These are phyloP conservation scores for Brachyopa scutellaris DNA, from an alignment of 2,888 invertebrate genomes.

Conservation along the genomic window DNA sequence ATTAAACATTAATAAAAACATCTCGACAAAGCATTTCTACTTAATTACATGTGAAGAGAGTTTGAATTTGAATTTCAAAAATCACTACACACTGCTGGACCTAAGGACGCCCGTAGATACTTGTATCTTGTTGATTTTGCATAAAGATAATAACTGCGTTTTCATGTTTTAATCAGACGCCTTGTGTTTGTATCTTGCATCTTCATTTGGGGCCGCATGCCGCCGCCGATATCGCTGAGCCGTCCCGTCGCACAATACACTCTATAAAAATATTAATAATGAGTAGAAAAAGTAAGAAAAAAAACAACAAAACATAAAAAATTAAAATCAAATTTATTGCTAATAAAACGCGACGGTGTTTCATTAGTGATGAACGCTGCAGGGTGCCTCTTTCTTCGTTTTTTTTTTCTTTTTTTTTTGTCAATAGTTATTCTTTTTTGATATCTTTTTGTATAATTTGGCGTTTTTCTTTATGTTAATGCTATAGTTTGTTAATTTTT, in stretches of 20 bases:
- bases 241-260: background rate
- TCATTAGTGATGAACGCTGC: constrained; percentile 58
- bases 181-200: constrained; percentile 44
- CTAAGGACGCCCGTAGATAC: background rate
- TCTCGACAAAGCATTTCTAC: constrained; percentile 15
- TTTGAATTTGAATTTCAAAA: constrained; percentile 16
- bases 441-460: constrained; percentile 48
- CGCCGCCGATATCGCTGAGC: background rate
- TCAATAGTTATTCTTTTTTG: constrained; percentile 1
- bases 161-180: constrained; percentile 28
- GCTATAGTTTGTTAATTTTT: constrained; percentile 16
- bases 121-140: constrained; percentile 28
- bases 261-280: background rate
- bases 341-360: constrained; percentile 62
- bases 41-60: constrained; percentile 19
- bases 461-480: constrained; percentile 38
- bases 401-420: background rate
- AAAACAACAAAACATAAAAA: constrained; percentile 32
- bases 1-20: constrained; percentile 55
- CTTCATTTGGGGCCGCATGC: constrained; percentile 18
- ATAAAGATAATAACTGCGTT: constrained; percentile 43
- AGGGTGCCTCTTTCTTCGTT: constrained; percentile 47
- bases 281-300: background rate
- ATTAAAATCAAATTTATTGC: constrained; percentile 59
- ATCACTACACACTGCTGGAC: background rate